Evolutionary conservation across 2,797 vertebrate species (phyloP).

Genomic region (Pterois miles): DNA sequence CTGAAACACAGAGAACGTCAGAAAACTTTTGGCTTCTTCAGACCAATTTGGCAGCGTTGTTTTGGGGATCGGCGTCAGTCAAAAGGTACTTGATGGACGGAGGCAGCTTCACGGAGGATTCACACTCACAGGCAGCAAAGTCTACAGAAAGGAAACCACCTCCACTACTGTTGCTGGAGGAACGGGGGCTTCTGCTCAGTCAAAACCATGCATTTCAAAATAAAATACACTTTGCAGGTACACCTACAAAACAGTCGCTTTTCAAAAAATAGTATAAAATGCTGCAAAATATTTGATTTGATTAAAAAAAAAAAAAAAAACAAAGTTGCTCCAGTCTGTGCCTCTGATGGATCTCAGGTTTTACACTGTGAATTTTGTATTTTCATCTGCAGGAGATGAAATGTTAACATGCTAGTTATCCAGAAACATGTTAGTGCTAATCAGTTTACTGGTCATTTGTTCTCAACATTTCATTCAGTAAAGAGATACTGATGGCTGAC

Average conservation of each 20-base stretch:
- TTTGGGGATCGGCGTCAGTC: conserved; percentile 52
- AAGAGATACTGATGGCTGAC: no score
- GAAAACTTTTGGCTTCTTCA: conserved; percentile 71
- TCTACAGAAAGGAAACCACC: conserved; percentile 30
- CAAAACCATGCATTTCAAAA: conserved; percentile 53
- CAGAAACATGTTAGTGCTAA: no score
- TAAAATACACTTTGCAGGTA: conserved; percentile 22
- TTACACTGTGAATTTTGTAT: not conserved
- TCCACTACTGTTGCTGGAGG: conserved; percentile 40
- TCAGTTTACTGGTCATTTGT: no score
- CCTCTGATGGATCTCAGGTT: conserved; percentile 2
- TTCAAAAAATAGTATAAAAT: conserved; percentile 6
- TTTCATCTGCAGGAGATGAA: not conserved
- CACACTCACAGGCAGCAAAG: conserved; percentile 62
- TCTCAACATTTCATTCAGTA: no score
- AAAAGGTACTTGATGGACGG: conserved; percentile 59
- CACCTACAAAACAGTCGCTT: conserved; percentile 25
- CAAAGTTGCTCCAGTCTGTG: conserved; percentile 39
- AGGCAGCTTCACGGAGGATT: conserved; percentile 53
- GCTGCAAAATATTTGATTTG: conserved; percentile 13
- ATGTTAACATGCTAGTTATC: no score
- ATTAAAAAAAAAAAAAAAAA: conserved; percentile 19
- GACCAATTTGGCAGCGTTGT: conserved; percentile 79
- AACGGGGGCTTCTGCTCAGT: conserved; percentile 13
- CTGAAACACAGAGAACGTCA: conserved; percentile 70